Conservation (phyloP, 2,113 vertebrate species). For the Dascyllus trimaculatus region DNA sequence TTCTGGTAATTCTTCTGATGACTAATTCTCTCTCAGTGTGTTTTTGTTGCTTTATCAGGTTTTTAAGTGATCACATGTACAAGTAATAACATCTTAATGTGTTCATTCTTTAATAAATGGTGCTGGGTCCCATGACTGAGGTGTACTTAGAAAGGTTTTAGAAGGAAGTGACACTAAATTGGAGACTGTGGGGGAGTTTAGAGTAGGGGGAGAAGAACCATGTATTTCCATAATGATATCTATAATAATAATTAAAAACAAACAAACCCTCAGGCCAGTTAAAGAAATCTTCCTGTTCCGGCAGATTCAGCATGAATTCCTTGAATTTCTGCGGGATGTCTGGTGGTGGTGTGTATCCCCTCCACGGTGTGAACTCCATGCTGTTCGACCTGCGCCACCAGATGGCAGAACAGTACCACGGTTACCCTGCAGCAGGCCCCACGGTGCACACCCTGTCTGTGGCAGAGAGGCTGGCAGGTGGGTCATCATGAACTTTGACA, state of each 20-base stretch:
- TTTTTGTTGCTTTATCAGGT: no score
- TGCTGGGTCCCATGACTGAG: no score
- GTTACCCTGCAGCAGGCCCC: constrained; percentile 57
- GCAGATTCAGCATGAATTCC: constrained; percentile 73
- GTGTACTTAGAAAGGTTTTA: neutral
- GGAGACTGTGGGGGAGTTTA: neutral
- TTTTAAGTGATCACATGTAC: no score
- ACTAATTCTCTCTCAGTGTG: no score
- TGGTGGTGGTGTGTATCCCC: constrained; percentile 32
- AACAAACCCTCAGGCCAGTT: no score
- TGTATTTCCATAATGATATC: neutral
- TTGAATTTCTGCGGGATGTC: constrained; percentile 77
- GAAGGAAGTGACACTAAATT: neutral
- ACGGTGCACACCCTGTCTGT: constrained; percentile 76
- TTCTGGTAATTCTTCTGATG: no score
- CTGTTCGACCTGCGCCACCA: constrained; percentile 82
- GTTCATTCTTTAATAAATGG: no score
- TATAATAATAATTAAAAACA: neutral
- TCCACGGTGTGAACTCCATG: constrained; percentile 72
- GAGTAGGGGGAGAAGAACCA: neutral
- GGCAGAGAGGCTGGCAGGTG: constrained; percentile 86
- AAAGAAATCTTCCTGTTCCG: neutral
- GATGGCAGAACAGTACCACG: constrained; percentile 80
- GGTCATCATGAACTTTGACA: neutral
- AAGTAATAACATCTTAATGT: no score